Evolutionary conservation across 2,797 vertebrate species (phyloP), one percentile per base, ranked within the genome.

Genomic region (Chanos chanos): DNA sequence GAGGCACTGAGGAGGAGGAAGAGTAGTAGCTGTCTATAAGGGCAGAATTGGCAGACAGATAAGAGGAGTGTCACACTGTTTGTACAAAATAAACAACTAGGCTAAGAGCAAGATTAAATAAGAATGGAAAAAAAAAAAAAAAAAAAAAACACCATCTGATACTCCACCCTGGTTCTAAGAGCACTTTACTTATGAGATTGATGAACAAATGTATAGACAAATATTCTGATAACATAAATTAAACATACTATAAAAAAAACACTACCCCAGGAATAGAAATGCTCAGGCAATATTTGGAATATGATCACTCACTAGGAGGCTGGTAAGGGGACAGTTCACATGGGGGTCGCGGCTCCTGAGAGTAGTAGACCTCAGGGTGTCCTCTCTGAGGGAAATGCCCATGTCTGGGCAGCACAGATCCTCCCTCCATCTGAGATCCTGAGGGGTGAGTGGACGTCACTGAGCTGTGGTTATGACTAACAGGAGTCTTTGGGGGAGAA

Each of bases 401-500:
- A 54, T 91, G 89, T 85, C 95, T 94, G 68, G 87, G 85, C 71
- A 87, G 66, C 12, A 87, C 72, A 75, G 88, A 83, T 67, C 80
- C 85, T 37, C 87, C 81, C 53, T 94, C 92, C 66, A 80, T 77
- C 68, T 86, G 89, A 50, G 87, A 83, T 25, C 78, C 82, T 27
- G 90, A 77, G 50, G 86, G 84, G 73, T 91, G 78, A 70, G 91
- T 86, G 78, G 92, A 92, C 57, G 90, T 90, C 66, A 86, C 83
- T 63, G 87, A 84, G 53, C 86, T 50, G 37, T 45, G 56, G 13
- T 81, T 80, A 59, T 90, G 91, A 85, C 84, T 94, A 80, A 91
- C 88, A 28, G 92, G 92, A 70, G 90, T 93, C 85, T 91, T 93
- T 56, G 91, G 89, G 73, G 93, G 94, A 73, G 92, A 94, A 73